A percentile compares a stretch with the other conserved stretches of the same genome.
Evolutionary conservation across 1,140 invertebrate species (phyloP).

Genomic region (Brachionus sp.): DNA sequence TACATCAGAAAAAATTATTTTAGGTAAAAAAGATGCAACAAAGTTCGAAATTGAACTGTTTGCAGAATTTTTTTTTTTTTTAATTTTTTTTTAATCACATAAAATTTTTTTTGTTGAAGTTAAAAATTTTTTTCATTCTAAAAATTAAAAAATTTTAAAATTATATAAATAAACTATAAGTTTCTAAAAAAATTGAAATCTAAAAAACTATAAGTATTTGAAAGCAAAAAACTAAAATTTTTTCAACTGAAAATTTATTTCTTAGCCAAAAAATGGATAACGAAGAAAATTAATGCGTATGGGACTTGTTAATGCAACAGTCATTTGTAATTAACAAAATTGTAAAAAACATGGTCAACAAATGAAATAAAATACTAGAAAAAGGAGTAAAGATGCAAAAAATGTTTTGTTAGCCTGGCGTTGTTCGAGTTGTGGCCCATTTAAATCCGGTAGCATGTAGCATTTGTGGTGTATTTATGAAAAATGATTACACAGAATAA

Average conservation of each 20-base stretch:
- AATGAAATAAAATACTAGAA: not conserved
- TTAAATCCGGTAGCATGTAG: too few species aligned
- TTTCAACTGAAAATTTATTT: not conserved
- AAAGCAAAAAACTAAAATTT: too few species aligned
- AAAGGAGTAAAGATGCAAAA: slow-evolving; percentile 3
- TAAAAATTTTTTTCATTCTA: not conserved
- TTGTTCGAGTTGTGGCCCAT: not conserved
- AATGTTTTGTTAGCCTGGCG: not conserved
- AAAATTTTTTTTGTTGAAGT: not conserved
- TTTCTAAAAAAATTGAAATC: too few species aligned
- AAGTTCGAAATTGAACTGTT: too few species aligned
- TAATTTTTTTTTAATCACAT: not conserved
- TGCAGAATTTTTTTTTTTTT: not conserved
- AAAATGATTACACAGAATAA: too few species aligned
- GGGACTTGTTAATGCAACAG: not conserved
- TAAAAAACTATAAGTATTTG: too few species aligned
- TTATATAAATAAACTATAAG: not conserved
- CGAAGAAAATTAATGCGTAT: not conserved
- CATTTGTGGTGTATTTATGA: too few species aligned
- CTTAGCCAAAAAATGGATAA: not conserved
- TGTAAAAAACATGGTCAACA: not conserved
- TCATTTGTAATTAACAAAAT: not conserved
- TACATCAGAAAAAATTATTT: too few species aligned
- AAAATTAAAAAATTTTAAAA: not conserved
- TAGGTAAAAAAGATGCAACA: too few species aligned